These are phyloP conservation scores for Periophthalmus modestus DNA, from an alignment of 2,113 vertebrate species.

Conservation along the genomic window DNA sequence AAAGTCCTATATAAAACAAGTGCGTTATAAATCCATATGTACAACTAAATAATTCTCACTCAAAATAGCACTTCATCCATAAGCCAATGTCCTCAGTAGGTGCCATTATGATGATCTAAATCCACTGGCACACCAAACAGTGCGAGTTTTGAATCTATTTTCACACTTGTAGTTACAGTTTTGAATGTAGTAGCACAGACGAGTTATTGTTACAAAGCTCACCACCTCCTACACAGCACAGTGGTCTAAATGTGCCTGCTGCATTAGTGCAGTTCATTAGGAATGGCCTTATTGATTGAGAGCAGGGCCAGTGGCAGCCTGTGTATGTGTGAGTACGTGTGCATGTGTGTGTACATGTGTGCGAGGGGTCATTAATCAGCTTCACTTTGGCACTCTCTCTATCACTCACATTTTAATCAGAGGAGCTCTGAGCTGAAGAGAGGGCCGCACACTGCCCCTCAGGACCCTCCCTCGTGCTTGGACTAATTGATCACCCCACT, in stretches of 20 bases:
- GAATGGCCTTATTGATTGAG: slow-evolving; percentile 17
- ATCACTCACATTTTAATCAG: slow-evolving; percentile 56
- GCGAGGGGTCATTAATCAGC: slow-evolving; percentile 36
- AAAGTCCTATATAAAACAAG: too few species aligned
- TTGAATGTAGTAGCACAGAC: background rate
- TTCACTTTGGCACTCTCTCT: slow-evolving; percentile 22
- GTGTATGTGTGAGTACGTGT: slow-evolving; percentile 5
- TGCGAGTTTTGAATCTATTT: too few species aligned
- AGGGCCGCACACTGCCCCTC: slow-evolving; percentile 25
- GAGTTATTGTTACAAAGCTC: background rate
- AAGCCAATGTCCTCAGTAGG: too few species aligned
- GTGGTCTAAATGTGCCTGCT: background rate
- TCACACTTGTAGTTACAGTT: too few species aligned
- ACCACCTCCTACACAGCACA: background rate
- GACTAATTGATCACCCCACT: slow-evolving; percentile 52
- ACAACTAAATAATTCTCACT: too few species aligned
- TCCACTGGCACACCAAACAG: too few species aligned
- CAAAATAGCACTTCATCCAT: too few species aligned
- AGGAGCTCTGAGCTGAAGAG: slow-evolving; percentile 25
- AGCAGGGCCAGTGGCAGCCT: background rate
- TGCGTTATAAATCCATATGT: too few species aligned
- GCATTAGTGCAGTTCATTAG: background rate
- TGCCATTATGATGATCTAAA: too few species aligned
- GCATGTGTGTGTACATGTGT: slow-evolving; percentile 6
- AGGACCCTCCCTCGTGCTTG: slow-evolving; percentile 25